phyloP scores from a whole-genome alignment of 2,888 invertebrate species.

The Pyralis farinalis region DNA sequence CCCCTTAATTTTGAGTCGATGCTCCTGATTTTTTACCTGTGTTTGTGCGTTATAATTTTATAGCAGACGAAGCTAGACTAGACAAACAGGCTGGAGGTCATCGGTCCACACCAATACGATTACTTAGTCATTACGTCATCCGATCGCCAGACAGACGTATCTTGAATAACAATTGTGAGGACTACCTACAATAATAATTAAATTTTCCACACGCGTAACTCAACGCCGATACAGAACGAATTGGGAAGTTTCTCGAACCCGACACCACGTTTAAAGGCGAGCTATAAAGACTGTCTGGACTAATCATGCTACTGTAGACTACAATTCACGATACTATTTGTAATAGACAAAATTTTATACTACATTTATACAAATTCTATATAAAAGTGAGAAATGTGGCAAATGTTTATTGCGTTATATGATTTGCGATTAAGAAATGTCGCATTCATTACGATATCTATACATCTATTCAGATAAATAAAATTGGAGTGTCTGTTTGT shows the following conservation, averaged over 20 bases:
- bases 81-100: constrained; percentile 58
- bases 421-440: too few relatives aligned
- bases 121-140: constrained; percentile 60
- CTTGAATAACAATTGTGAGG: constrained; percentile 68
- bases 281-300: constrained; percentile 3
- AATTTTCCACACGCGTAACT: constrained; percentile 65
- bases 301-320: too few relatives aligned
- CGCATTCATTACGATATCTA: too few relatives aligned
- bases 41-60: not conserved
- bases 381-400: too few relatives aligned
- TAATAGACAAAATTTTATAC: too few relatives aligned
- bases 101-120: constrained; percentile 53
- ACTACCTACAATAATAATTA: constrained; percentile 64
- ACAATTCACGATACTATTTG: too few relatives aligned
- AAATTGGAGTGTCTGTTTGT: too few relatives aligned
- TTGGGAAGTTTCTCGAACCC: constrained; percentile 40
- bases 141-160: constrained; percentile 59
- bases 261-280: constrained; percentile 10
- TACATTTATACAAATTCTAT: too few relatives aligned
- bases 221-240: constrained; percentile 44
- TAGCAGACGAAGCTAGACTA: constrained; percentile 20
- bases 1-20: too few relatives aligned
- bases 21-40: too few relatives aligned
- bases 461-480: too few relatives aligned
- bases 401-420: too few relatives aligned